Evolutionary conservation across 2,888 invertebrate species (phyloP).

Genomic region (Muscina levida): DNA sequence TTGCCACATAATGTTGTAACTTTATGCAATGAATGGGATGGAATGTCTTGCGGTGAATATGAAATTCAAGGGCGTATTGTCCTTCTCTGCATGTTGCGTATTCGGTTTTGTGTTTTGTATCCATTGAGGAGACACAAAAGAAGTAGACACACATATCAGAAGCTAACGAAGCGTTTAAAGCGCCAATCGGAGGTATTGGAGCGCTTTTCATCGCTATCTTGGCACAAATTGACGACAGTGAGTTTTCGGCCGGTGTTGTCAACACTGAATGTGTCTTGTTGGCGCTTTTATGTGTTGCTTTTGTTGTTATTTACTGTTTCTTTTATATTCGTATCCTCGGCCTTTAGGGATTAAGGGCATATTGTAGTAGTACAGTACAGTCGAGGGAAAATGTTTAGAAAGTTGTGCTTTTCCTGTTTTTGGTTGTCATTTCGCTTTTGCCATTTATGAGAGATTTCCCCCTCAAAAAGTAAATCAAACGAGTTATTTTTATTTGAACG

Average conservation of each 20-base stretch:
- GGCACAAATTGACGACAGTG: not conserved
- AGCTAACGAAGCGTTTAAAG: conserved; percentile 29
- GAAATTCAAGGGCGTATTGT: conserved; percentile 40
- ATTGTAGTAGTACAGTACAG: conserved; percentile 3
- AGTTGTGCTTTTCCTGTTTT: not conserved
- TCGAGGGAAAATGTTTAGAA: conserved; percentile 26
- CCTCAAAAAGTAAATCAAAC: conserved; percentile 14
- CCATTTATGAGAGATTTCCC: not conserved
- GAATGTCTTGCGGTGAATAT: conserved; percentile 31
- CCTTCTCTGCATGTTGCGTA: conserved; percentile 35
- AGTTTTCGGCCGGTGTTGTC: not conserved
- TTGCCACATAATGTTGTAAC: not conserved
- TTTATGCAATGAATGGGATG: not conserved
- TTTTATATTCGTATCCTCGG: conserved; percentile 31
- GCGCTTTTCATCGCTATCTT: conserved; percentile 2
- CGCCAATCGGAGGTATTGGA: not conserved
- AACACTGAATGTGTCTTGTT: conserved; percentile 31
- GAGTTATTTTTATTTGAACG: conserved; percentile 21
- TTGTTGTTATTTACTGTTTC: conserved; percentile 37
- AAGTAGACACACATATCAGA: conserved; percentile 13
- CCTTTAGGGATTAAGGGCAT: conserved; percentile 30
- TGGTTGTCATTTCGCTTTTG: too few species aligned
- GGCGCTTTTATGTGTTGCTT: conserved; percentile 32
- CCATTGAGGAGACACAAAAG: conserved; percentile 36
- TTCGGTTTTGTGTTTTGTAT: not conserved